These are phyloP conservation scores for Drosophila seguyi DNA, from an alignment of 1,140 invertebrate species.

Conservation along the genomic window DNA sequence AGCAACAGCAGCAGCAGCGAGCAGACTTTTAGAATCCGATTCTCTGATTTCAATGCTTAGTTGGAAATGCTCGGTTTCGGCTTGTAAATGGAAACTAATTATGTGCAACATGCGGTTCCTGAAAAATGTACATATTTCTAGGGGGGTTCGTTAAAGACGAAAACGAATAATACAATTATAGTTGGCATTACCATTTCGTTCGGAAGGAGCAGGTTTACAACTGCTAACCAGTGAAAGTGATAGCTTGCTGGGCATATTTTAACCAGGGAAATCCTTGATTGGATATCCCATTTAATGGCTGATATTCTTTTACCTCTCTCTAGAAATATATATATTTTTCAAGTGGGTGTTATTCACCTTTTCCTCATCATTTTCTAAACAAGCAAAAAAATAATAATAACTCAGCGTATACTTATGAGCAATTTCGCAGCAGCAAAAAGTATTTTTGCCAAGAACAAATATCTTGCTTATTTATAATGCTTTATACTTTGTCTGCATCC, in stretches of 20 bases:
- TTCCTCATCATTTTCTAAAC: conserved; percentile 10
- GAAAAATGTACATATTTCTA: conserved; percentile 6
- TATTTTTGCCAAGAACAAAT: conserved; percentile 22
- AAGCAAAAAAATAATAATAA: conserved; percentile 23
- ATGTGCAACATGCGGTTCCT: conserved; percentile 31
- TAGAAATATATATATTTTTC: background rate
- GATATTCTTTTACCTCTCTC: background rate
- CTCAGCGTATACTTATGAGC: conserved; percentile 32
- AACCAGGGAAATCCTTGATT: background rate
- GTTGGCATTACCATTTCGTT: conserved; percentile 3
- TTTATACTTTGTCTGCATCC: conserved; percentile 42
- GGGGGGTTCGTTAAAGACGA: background rate
- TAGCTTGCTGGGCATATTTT: background rate
- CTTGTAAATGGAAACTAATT: conserved; percentile 49
- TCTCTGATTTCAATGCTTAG: conserved; percentile 33
- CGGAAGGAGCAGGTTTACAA: background rate
- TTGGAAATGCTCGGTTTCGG: conserved; percentile 18
- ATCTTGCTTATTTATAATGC: conserved; percentile 23
- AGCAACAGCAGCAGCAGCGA: background rate
- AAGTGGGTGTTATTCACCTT: conserved; percentile 67
- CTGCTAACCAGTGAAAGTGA: background rate
- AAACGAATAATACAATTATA: background rate
- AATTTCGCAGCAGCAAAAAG: conserved; percentile 20
- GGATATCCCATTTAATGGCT: background rate
- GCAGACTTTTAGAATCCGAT: conserved; percentile 24